These are phyloP conservation scores for Pangasius krempfi DNA, from an alignment of 2,797 vertebrate genomes.

Conservation along the genomic window DNA sequence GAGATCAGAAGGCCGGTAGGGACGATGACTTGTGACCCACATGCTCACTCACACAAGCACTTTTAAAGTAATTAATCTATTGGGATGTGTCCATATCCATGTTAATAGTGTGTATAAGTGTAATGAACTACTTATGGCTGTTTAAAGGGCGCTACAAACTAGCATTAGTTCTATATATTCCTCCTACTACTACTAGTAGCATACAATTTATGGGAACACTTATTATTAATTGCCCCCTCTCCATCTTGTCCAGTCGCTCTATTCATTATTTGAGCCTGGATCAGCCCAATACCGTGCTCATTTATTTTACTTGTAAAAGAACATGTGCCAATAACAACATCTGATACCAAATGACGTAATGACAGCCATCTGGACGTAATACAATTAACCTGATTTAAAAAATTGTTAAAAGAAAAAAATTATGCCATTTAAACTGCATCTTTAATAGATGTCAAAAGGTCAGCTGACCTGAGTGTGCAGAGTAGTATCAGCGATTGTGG, in stretches of 20 bases:
- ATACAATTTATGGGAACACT: neutral
- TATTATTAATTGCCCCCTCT: neutral
- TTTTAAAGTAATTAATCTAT: neutral
- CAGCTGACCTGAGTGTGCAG: neutral
- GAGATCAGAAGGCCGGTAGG: slow-evolving; percentile 25
- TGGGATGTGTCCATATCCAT: neutral
- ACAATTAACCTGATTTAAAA: neutral
- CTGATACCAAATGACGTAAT: neutral
- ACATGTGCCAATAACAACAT: too few species aligned
- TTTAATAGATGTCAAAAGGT: neutral
- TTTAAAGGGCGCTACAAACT: neutral
- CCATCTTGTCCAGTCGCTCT: neutral
- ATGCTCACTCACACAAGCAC: neutral
- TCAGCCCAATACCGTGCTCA: neutral
- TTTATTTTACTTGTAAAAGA: neutral
- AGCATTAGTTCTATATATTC: neutral
- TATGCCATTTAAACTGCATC: too few species aligned
- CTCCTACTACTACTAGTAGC: neutral
- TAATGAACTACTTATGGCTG: neutral
- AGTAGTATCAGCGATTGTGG: neutral
- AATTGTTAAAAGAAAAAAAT: too few species aligned
- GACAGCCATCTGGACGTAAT: neutral
- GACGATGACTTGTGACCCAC: slow-evolving; percentile 26
- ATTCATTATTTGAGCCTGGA: neutral
- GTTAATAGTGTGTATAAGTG: neutral